These are phyloP conservation scores for Episyrphus balteatus DNA, from an alignment of 1,140 invertebrate species.

Conservation along the genomic window DNA sequence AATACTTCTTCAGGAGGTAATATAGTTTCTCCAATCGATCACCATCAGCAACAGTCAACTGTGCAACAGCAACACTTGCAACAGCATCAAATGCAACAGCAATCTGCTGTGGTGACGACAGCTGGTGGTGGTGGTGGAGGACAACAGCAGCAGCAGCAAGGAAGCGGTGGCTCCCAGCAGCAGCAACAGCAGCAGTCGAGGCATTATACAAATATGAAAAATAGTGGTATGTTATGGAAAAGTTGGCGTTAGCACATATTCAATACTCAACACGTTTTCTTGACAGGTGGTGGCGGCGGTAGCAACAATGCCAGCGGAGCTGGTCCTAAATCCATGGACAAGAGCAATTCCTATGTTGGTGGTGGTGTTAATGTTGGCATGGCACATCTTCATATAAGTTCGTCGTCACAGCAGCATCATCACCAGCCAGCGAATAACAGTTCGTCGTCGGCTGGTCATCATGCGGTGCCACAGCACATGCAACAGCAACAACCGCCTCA, in stretches of 20 bases:
- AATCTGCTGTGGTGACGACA: neutral
- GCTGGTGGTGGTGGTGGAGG: neutral
- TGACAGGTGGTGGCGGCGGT: conserved; percentile 12
- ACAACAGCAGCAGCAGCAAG: conserved; percentile 11
- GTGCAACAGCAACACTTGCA: conserved; percentile 1
- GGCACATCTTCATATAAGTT: conserved; percentile 13
- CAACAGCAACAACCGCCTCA: conserved; percentile 21
- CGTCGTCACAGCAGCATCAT: neutral
- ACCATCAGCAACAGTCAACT: conserved; percentile 3
- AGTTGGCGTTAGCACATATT: neutral
- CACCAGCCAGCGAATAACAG: neutral
- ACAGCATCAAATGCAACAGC: conserved; percentile 11
- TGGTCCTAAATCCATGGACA: conserved; percentile 7
- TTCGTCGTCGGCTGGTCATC: conserved; percentile 7
- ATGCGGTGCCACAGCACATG: conserved; percentile 15
- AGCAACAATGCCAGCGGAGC: no score
- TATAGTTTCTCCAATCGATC: conserved; percentile 17
- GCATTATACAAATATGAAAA: conserved; percentile 22
- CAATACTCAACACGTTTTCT: conserved; percentile 1
- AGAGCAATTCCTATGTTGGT: conserved; percentile 28
- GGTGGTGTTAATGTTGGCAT: conserved; percentile 9
- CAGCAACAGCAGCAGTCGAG: conserved; percentile 13
- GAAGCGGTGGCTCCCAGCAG: conserved; percentile 5
- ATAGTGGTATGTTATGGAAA: conserved; percentile 5
- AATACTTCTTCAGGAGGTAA: conserved; percentile 22